Percentiles rank a stretch among this genome's conserved stretches.
Conservation (phyloP, 2,113 vertebrate genomes). For the Otis tarda region DNA sequence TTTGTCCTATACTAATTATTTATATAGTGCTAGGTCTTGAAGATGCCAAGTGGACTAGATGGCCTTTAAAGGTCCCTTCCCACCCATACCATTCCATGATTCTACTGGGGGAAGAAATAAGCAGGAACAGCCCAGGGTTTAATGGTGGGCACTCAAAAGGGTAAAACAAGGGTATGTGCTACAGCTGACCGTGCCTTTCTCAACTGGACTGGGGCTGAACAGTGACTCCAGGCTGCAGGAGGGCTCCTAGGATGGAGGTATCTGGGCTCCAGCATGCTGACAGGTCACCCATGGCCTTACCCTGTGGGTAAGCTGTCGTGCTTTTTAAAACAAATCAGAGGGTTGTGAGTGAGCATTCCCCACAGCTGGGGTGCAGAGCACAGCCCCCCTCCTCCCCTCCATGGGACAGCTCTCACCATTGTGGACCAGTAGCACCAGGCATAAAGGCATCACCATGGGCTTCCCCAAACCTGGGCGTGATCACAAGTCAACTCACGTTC, state of each 20-base stretch:
- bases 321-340: background rate
- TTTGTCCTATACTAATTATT: fast-evolving
- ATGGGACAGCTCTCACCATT: fast-evolving
- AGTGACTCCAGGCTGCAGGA: background rate
- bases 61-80: too few species aligned
- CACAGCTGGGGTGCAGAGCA: background rate
- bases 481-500: background rate
- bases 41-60: background rate
- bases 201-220: background rate
- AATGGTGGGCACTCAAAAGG: background rate
- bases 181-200: fast-evolving
- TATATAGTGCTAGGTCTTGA: background rate
- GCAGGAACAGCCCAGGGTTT: background rate
- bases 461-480: background rate
- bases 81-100: too few species aligned
- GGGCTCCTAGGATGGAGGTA: fast-evolving
- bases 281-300: background rate
- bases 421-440: background rate
- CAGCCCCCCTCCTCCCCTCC: background rate
- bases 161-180: background rate
- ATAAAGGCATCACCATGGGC: too few species aligned
- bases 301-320: fast-evolving
- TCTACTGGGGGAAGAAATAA: background rate
- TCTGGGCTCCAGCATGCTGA: background rate
- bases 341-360: background rate